A percentile compares a stretch with the other conserved stretches of the same genome.
These are phyloP conservation scores for Saturnia pavonia DNA, from an alignment of 2,888 invertebrate species.

Conservation along the genomic window DNA sequence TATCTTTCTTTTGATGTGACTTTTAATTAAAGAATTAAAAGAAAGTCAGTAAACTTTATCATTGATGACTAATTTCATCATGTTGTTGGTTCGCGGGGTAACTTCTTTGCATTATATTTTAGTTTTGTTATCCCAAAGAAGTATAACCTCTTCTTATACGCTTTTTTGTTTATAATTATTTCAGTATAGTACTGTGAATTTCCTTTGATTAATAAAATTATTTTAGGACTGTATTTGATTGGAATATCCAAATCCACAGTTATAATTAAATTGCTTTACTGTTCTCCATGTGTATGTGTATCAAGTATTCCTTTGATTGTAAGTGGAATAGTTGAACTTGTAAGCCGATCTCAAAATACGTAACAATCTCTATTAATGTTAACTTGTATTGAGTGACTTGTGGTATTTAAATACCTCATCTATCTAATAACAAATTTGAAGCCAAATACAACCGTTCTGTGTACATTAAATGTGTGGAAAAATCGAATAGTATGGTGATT, in stretches of 20 bases:
- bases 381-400: not conserved
- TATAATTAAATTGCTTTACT: not conserved
- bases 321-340: slow-evolving; percentile 22
- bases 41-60: too few species aligned
- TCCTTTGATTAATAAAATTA: not conserved
- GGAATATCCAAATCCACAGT: not conserved
- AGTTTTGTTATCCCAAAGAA: too few species aligned
- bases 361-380: slow-evolving; percentile 4
- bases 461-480: not conserved
- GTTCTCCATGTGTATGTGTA: not conserved
- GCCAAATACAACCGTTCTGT: not conserved
- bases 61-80: too few species aligned
- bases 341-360: slow-evolving; percentile 16
- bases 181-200: too few species aligned
- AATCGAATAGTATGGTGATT: too few species aligned
- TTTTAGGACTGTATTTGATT: not conserved
- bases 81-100: too few species aligned
- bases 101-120: too few species aligned
- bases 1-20: too few species aligned
- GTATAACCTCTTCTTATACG: too few species aligned
- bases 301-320: slow-evolving; percentile 15
- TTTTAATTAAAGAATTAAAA: too few species aligned
- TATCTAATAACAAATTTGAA: not conserved
- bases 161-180: too few species aligned
- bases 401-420: not conserved